A percentile compares a stretch with the other conserved stretches of the same genome.
phyloP scores from a whole-genome alignment of 1,140 invertebrate species.

The Dinothrombium tinctorium region DNA sequence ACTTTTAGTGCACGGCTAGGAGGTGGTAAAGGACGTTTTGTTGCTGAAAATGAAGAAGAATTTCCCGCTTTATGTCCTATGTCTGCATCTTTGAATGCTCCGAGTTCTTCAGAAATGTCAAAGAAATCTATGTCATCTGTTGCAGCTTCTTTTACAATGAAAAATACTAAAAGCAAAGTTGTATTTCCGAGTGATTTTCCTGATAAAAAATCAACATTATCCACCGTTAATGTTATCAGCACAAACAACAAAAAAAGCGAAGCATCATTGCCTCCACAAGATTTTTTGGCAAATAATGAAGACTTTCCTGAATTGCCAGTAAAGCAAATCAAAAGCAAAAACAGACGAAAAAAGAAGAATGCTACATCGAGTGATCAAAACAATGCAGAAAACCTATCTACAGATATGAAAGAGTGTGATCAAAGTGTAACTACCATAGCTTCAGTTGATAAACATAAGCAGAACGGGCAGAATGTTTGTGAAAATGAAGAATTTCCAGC shows the following conservation, averaged over 20 bases:
- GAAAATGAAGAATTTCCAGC: conserved; percentile 1
- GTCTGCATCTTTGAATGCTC: not conserved
- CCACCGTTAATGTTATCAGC: not conserved
- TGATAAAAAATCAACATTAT: too few species aligned
- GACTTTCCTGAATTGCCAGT: conserved; percentile 2
- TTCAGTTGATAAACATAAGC: not conserved
- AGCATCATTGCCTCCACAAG: not conserved
- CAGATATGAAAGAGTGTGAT: not conserved
- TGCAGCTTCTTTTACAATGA: too few species aligned
- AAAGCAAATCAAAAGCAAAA: not conserved
- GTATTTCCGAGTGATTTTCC: too few species aligned
- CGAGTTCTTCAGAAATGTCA: too few species aligned
- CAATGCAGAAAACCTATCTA: not conserved
- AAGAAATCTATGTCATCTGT: too few species aligned
- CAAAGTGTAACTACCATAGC: not conserved
- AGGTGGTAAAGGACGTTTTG: not conserved
- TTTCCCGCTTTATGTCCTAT: not conserved
- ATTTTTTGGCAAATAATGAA: not conserved
- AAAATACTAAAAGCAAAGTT: too few species aligned
- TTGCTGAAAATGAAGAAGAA: not conserved
- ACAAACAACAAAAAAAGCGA: not conserved
- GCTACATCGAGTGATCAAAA: not conserved
- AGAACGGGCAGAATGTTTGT: not conserved
- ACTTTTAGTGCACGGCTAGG: too few species aligned
- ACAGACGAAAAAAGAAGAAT: not conserved